Evolutionary conservation across 2,888 invertebrate genomes (phyloP), one percentile per base, ranked within the genome.

Genomic region (Caenorhabditis sp.): DNA sequence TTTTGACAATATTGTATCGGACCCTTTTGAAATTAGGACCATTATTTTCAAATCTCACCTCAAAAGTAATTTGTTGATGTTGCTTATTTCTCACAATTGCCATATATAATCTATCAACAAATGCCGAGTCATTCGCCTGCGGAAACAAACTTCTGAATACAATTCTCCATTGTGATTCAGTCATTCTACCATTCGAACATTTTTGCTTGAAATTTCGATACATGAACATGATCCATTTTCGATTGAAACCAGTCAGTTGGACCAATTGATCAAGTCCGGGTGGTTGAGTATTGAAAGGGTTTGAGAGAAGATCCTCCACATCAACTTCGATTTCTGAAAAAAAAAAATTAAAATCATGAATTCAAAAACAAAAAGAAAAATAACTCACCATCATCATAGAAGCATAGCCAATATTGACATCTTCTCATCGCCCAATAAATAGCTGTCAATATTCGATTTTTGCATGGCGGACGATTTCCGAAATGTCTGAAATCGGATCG

Each of bases 201-300:
- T 78, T 80, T 83, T 85, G 59, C 60, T 85, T 85, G 68, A 85
- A 85, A 61, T 85, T 84, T n/a, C 85, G 61, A 61, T 85, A 85
- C 60, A 85, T 67, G 63, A 85, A 85, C 80, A 84, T 83, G 54
- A 85, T 74, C 84, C 84, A 85, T 56, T 82, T 80, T 14, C 77
- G 70, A 56, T 81, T 75, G 77, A 85, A 85, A 1, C 80, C 81
- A 5, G 84, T 84, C 1, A 81, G 50, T 31, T 75, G 70, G 25
- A 77, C 68, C 8, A 84, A 68, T 26, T 81, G 79, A 53, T 83
- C 82, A 0, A 84, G 72, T 2, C 80, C 80, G 0, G 84, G 84
- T 2, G 84, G 84, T 43, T 82, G 80, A 0, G 83, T 84, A 61
- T 83, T 84, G 63, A 84, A 84, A 8, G 84, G 84, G 52, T 84